A percentile compares a stretch with the other conserved stretches of the same genome.
These are phyloP conservation scores for Formica selysi DNA, from an alignment of 1,140 invertebrate species.

Conservation along the genomic window DNA sequence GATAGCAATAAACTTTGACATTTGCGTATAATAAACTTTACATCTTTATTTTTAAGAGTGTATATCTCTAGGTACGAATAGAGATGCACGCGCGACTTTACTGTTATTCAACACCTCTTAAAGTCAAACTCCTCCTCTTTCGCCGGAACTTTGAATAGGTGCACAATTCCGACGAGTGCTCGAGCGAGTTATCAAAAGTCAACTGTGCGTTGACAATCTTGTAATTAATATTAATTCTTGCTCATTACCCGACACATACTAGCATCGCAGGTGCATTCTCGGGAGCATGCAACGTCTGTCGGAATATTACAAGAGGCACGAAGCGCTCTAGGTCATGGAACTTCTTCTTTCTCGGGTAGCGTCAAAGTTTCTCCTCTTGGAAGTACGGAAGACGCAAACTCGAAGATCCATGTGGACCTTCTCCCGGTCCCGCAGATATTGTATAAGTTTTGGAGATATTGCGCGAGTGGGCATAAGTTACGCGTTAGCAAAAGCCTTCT, in stretches of 20 bases:
- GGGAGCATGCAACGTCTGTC: conserved; percentile 15
- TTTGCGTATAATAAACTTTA: background rate
- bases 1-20: background rate
- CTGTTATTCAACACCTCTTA: conserved; percentile 13
- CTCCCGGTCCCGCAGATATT: conserved; percentile 47
- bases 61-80: no score
- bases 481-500: conserved; percentile 24
- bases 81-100: background rate
- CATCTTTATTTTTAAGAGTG: background rate
- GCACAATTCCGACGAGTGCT: conserved; percentile 27
- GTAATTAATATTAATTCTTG: conserved; percentile 61
- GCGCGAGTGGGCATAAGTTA: conserved; percentile 51
- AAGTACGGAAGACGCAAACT: conserved; percentile 48
- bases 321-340: conserved; percentile 45
- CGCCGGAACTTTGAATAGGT: background rate
- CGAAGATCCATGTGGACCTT: conserved; percentile 63
- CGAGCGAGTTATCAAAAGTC: conserved; percentile 40
- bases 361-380: conserved; percentile 40
- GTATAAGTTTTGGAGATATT: conserved; percentile 71
- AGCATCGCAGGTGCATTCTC: background rate
- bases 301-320: conserved; percentile 49
- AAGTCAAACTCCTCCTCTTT: conserved; percentile 46
- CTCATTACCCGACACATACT: conserved; percentile 35
- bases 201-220: conserved; percentile 55
- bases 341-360: conserved; percentile 36